Evolutionary conservation across 1,140 invertebrate genomes (phyloP).

Genomic region (Pseudomyrmex gracilis): DNA sequence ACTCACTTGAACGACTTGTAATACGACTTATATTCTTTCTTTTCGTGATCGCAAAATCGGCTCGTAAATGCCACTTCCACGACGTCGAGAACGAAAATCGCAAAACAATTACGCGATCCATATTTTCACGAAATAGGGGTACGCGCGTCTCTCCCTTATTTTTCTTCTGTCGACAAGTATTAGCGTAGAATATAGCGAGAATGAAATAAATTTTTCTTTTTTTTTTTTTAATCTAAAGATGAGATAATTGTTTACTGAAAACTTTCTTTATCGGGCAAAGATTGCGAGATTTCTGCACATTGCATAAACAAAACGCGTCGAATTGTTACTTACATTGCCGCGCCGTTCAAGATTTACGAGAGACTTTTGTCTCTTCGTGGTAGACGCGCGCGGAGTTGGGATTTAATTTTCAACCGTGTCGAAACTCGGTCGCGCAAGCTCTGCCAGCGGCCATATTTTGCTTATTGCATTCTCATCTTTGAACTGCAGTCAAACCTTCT

Average conservation of each 20-base stretch:
- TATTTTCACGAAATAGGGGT: not conserved
- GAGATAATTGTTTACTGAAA: no score
- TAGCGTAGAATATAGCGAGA: not conserved
- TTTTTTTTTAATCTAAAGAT: no score
- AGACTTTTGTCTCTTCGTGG: not conserved
- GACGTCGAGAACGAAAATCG: not conserved
- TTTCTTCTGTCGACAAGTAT: not conserved
- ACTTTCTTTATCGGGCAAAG: no score
- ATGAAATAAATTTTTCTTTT: no score
- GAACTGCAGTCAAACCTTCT: not conserved
- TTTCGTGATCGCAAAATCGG: not conserved
- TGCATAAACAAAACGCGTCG: not conserved
- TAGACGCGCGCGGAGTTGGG: not conserved
- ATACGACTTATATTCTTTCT: not conserved
- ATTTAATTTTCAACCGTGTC: slow-evolving; percentile 1
- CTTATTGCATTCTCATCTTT: slow-evolving; percentile 31
- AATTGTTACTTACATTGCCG: not conserved
- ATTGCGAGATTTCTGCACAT: not conserved
- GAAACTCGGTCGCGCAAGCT: not conserved
- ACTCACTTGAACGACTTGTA: not conserved
- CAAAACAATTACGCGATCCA: not conserved
- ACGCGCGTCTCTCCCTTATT: not conserved
- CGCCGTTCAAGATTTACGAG: not conserved
- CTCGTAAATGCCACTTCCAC: not conserved
- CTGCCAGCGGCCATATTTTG: not conserved